Percentiles rank a stretch among this genome's conserved stretches.
Conservation (phyloP, 2,888 invertebrate genomes). For the Lasius platythorax region DNA sequence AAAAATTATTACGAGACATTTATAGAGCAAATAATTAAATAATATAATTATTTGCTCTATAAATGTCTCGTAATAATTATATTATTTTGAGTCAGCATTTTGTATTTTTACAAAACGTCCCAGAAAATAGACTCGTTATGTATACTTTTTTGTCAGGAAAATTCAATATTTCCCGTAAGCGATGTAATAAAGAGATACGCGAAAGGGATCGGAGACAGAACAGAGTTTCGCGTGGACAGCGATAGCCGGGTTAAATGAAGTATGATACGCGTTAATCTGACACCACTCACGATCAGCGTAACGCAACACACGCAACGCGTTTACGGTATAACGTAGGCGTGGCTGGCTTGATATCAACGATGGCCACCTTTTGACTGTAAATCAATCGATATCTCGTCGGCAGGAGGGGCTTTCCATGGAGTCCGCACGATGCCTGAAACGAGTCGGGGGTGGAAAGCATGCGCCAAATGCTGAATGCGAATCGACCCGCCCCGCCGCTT, state of each 20-base stretch:
- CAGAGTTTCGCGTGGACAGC: slow-evolving; percentile 13
- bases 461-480: slow-evolving; percentile 81
- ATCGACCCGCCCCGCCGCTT: slow-evolving; percentile 82
- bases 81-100: neutral
- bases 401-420: slow-evolving; percentile 76
- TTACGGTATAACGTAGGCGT: slow-evolving; percentile 82
- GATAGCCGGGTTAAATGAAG: slow-evolving; percentile 66
- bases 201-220: slow-evolving; percentile 10
- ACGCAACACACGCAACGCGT: slow-evolving; percentile 65
- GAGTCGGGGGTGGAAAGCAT: slow-evolving; percentile 77
- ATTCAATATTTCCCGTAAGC: neutral
- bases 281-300: slow-evolving; percentile 59
- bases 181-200: slow-evolving; percentile 28
- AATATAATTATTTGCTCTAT: neutral
- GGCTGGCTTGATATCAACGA: slow-evolving; percentile 85
- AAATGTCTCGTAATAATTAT: neutral
- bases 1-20: neutral
- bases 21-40: neutral
- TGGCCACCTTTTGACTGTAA: slow-evolving; percentile 86
- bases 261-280: slow-evolving; percentile 66
- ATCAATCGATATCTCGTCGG: slow-evolving; percentile 85
- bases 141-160: neutral
- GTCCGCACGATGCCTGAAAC: slow-evolving; percentile 65
- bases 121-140: neutral
- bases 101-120: neutral